Conservation (phyloP, 2,797 vertebrate species). For the Clamator glandarius region DNA sequence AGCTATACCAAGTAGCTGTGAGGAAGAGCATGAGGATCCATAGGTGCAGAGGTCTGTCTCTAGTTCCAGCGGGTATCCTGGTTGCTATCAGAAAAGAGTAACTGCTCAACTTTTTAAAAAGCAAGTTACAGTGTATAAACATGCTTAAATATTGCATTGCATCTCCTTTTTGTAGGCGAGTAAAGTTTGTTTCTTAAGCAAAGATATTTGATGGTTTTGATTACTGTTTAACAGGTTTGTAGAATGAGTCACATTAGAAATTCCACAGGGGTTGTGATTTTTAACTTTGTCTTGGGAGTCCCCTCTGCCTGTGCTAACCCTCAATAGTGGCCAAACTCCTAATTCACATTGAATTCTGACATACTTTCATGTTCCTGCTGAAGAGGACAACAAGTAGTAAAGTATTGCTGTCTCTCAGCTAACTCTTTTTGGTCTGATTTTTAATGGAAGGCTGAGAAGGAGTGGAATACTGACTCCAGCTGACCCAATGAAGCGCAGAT, state of each 20-base stretch:
- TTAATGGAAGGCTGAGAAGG: not conserved
- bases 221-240: not conserved
- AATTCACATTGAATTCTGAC: not conserved
- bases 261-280: not conserved
- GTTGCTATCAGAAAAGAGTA: not conserved
- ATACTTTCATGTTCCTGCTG: not conserved
- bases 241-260: not conserved
- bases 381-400: not conserved
- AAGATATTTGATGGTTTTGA: not conserved
- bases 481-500: not conserved
- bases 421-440: not conserved
- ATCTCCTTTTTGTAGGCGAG: not conserved
- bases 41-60: not conserved
- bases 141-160: not conserved
- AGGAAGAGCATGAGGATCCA: not conserved
- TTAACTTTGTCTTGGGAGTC: not conserved
- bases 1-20: not conserved
- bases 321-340: not conserved
- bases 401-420: not conserved
- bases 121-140: not conserved
- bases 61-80: not conserved
- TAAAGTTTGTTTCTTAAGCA: not conserved
- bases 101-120: not conserved
- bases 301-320: not conserved
- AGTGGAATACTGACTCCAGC: not conserved